Conservation (phyloP, 2,888 invertebrate genomes). For the Rapana venosa region DNA sequence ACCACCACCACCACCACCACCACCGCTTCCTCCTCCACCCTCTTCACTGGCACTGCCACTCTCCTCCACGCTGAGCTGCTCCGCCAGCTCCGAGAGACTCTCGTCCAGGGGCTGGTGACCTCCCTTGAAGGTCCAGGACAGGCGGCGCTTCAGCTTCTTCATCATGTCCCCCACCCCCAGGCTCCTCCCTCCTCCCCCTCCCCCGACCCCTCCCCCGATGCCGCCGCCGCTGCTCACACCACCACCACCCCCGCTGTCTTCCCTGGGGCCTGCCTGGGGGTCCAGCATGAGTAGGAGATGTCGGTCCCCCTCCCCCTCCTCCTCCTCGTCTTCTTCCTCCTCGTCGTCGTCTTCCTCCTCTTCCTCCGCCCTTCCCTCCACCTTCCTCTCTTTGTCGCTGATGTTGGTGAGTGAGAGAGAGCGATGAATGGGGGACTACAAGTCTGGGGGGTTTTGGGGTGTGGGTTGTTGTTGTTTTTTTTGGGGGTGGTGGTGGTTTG, state of each 20-base stretch:
- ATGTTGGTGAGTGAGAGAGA: background rate
- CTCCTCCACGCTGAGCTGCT: constrained; percentile 74
- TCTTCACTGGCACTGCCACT: background rate
- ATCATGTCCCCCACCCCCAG: constrained; percentile 59
- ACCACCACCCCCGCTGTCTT: background rate
- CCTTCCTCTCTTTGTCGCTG: background rate
- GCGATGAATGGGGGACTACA: background rate
- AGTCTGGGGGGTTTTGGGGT: background rate
- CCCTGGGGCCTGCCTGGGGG: background rate
- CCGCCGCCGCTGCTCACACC: background rate
- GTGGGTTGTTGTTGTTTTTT: background rate
- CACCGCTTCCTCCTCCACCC: background rate
- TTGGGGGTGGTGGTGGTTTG: background rate
- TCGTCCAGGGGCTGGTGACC: constrained; percentile 63
- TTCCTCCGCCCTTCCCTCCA: background rate
- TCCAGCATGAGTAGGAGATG: constrained; percentile 8
- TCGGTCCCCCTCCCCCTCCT: background rate
- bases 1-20: background rate
- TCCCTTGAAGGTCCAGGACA: constrained; percentile 72
- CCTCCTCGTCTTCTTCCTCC: background rate
- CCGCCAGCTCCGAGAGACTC: constrained; percentile 72
- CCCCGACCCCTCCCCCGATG: background rate
- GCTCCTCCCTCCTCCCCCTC: background rate
- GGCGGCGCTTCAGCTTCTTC: constrained; percentile 73
- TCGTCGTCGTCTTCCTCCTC: background rate